Conservation (phyloP, 2,888 invertebrate species). For the Eledone cirrhosa region DNA sequence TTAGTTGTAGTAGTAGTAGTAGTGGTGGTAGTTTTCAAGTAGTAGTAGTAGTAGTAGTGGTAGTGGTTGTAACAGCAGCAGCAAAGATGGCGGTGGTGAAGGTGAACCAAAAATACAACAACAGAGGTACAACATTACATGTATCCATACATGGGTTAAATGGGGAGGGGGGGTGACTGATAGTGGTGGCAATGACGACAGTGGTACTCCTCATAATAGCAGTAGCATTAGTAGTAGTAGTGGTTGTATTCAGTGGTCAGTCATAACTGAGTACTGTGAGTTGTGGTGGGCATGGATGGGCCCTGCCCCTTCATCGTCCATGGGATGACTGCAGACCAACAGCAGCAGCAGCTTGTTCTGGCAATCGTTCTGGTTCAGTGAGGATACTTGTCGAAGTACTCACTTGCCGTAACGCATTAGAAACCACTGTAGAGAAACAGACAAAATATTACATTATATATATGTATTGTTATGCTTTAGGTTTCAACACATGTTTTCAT, state of each 20-base stretch:
- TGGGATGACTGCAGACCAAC: constrained; percentile 63
- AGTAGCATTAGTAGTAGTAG: too few relatives aligned
- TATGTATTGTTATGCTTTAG: neutral
- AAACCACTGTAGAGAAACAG: constrained; percentile 77
- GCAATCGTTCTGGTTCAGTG: constrained; percentile 85
- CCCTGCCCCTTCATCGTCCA: too few relatives aligned
- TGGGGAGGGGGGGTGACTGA: too few relatives aligned
- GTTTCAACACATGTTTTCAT: neutral
- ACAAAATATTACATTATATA: neutral
- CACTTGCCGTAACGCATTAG: constrained; percentile 87
- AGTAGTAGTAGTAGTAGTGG: too few relatives aligned
- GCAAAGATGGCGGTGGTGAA: neutral
- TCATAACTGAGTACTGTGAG: neutral
- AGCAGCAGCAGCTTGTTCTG: constrained; percentile 87
- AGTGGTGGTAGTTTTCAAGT: too few relatives aligned
- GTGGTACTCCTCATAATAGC: too few relatives aligned
- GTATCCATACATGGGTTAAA: too few relatives aligned
- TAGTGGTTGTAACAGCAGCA: neutral
- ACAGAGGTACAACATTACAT: neutral
- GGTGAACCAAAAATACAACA: neutral
- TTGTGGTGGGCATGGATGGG: too few relatives aligned
- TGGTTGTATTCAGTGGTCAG: neutral
- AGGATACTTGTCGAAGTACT: constrained; percentile 93
- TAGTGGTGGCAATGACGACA: too few relatives aligned
- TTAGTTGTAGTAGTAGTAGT: too few relatives aligned